phyloP scores from a whole-genome alignment of 2,797 vertebrate genomes.

The Crypturellus tataupa region DNA sequence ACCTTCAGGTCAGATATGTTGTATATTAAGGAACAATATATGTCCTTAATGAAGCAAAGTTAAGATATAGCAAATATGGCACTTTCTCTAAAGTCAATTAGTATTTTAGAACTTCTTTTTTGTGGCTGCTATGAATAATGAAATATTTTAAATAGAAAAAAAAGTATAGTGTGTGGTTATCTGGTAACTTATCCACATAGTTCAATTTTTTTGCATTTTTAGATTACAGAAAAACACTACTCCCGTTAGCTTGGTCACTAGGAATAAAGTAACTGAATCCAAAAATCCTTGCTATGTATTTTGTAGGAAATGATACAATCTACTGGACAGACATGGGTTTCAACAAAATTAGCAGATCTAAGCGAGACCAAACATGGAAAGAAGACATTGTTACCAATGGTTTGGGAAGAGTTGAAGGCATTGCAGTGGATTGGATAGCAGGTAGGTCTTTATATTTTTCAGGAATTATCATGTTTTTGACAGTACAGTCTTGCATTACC shows the following conservation, averaged over 20 bases:
- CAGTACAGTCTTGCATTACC: background rate
- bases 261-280: background rate
- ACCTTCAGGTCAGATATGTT: background rate
- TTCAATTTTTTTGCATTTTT: background rate
- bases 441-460: slow-evolving; percentile 78
- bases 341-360: slow-evolving; percentile 95
- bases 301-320: slow-evolving; percentile 93
- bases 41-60: background rate
- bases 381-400: slow-evolving; percentile 96
- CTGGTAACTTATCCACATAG: background rate
- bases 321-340: slow-evolving; percentile 99
- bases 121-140: background rate
- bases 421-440: slow-evolving; percentile 97
- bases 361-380: slow-evolving; percentile 97
- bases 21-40: background rate
- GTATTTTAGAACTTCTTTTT: background rate
- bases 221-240: background rate
- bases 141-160: background rate
- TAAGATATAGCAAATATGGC: background rate
- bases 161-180: background rate
- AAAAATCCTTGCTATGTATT: background rate
- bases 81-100: background rate
- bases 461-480: background rate
- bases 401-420: slow-evolving; percentile 96
- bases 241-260: background rate